Base-by-base conservation (phyloP, 2,113 vertebrate genomes). In the Tachysurus vachellii region DNA sequence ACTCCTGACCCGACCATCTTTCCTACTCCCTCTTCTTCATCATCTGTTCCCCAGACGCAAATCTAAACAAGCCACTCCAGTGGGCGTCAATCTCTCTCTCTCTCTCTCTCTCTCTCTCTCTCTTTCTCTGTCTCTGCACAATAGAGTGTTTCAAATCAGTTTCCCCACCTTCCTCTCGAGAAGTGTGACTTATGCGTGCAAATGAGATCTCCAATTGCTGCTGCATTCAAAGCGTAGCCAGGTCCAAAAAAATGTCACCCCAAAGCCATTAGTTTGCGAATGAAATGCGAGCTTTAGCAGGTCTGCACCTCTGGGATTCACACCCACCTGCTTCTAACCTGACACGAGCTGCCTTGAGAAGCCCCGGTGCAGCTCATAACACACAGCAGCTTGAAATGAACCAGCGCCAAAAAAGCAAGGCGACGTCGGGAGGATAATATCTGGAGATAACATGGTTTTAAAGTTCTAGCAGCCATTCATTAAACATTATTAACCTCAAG, bases 191-290 rank as follows among this genome's bases (percentile, higher is more conserved):
- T 89, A 57, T 82, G 86, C 28, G n/a, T 66, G 76, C 56, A 89
- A 86, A 89, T 89, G 89, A 86, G 89, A 84, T 89, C 81, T 86
- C 50, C 82, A 59, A 89, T 88, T 50, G 83, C 84, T 80, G 80
- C 73, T 71, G 80, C 84, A 62, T 80, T 28, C 64, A 83, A 88
- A 84, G 84, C 71, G 44, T 75, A 73, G 59, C 23, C 28, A 42
- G 62, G 83, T 68, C 84, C 54, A 28, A 31, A 64, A 31, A 64
- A 42, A 83, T 36, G 80, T 44, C 53, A 23, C 47, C 80, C 86
- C 73, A 73, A 89, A 83, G 84, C 84, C 80, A 88, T 88, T 88
- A 88, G 70, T 80, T 80, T 68, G 71, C 7, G 62, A 68, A 86
- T 90, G 54, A 75, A 76, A 82, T 79, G 86, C 73, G 53, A 42